Base-by-base conservation (phyloP, 1,140 invertebrate species). In the Metaphire vulgaris region DNA sequence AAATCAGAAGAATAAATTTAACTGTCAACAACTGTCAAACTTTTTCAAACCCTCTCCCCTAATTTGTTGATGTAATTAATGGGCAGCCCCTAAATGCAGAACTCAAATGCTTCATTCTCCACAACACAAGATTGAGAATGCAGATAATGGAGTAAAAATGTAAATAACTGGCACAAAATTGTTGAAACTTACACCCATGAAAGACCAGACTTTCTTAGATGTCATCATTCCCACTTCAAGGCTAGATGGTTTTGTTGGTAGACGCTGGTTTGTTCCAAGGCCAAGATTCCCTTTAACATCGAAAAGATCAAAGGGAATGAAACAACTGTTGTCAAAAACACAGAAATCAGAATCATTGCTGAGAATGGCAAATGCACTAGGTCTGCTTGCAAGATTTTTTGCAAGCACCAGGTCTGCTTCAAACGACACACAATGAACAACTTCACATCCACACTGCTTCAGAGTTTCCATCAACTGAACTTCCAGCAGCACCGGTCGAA, bases 331-430 rank as follows among this genome's bases (percentile, higher is more conserved):
- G 72, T 78, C 79, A 76, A 85, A 84, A 66, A 85, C 79, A 76
- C 81, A 84, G 70, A 85, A 85, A 72, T 85, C 84, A 16, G 83
- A 82, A 75, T 85, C 84, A 74, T 84, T 83, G 69, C 82, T 82
- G n/a, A 85, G 72, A 31, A 85, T 77, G 29, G 81, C 82, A 78
- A 77, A 84, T 6, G 83, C 84, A 56, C 82, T 80, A 28, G 78
- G 74, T 31, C 83, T 71, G 12, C 81, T 79, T 0, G 74, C 41
- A 33, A 85, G 74, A 65, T 80, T 78, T 76, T 80, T 81, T 21
- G 83, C 83, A 16, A 85, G 77, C 1, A 80, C 41, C 33, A 74
- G 75, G 74, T 85, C 84, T 1, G 83, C 84, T 73, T 85, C 84
- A 6, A 82, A 83, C 41, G 77, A 74, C 0, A 79, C 69, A 29